A percentile compares a stretch with the other conserved stretches of the same genome.
These are phyloP conservation scores for Ceriagrion tenellum DNA, from an alignment of 2,888 invertebrate species.

Conservation along the genomic window DNA sequence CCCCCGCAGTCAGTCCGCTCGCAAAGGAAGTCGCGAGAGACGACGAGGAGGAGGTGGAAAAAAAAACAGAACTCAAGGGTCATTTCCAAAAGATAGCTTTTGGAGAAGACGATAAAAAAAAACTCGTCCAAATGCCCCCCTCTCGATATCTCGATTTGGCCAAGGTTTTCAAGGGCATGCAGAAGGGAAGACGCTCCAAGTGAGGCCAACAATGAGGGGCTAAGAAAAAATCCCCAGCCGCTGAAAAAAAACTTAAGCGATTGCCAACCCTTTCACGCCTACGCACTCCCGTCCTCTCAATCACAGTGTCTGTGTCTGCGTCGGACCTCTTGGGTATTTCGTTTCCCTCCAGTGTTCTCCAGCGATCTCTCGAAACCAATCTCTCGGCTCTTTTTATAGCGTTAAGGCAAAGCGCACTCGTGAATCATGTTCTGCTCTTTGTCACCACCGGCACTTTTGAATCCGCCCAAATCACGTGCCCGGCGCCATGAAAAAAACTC, in stretches of 20 bases:
- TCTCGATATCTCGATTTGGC: background rate
- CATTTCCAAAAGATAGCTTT: conserved; percentile 36
- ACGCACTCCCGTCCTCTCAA: background rate
- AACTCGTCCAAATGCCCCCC: background rate
- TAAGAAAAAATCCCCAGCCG: background rate
- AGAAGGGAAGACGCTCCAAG: background rate
- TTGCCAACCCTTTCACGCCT: background rate
- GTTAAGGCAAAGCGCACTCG: background rate
- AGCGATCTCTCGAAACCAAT: background rate
- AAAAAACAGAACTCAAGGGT: background rate
- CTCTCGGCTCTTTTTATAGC: background rate
- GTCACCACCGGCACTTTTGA: background rate
- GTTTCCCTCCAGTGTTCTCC: background rate
- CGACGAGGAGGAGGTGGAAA: background rate
- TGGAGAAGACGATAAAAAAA: background rate
- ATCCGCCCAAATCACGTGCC: background rate
- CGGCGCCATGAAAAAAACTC: too few relatives aligned
- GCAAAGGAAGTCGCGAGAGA: background rate
- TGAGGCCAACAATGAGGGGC: background rate
- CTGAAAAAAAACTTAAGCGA: background rate
- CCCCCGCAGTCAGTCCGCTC: too few relatives aligned
- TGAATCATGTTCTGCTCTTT: background rate
- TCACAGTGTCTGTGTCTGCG: background rate
- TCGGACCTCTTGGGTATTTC: background rate
- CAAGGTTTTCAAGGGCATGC: conserved; percentile 11